Conservation (phyloP, 2,888 invertebrate species). For the Poecilus cupreus region DNA sequence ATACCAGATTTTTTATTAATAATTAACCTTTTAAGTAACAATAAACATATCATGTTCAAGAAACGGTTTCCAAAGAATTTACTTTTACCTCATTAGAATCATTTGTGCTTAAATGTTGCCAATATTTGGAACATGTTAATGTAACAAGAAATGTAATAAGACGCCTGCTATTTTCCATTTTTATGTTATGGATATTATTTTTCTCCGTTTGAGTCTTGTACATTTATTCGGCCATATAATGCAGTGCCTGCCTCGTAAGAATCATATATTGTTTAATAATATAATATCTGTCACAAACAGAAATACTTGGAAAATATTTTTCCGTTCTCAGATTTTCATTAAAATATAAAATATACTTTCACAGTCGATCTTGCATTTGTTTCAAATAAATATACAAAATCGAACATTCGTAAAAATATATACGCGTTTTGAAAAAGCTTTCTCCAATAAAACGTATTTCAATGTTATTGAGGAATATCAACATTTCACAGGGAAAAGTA, state of each 20-base stretch:
- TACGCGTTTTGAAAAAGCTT: constrained; percentile 21
- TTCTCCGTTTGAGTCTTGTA: background rate
- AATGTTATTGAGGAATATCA: background rate
- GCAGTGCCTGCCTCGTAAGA: background rate
- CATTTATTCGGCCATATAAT: background rate
- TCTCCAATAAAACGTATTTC: constrained; percentile 29
- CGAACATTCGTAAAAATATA: constrained; percentile 29
- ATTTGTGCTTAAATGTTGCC: too few species aligned
- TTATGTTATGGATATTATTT: constrained; percentile 9
- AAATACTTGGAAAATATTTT: background rate
- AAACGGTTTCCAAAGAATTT: too few species aligned
- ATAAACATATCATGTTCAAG: too few species aligned
- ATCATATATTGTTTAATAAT: constrained; percentile 19
- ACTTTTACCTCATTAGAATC: too few species aligned
- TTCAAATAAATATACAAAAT: constrained; percentile 14
- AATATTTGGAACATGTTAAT: constrained; percentile 22
- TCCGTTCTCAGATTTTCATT: constrained; percentile 6
- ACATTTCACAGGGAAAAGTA: constrained; percentile 17
- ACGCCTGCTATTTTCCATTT: background rate
- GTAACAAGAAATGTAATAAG: background rate
- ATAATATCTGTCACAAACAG: constrained; percentile 30
- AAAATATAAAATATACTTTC: constrained; percentile 1
- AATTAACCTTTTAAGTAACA: too few species aligned
- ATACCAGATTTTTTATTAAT: too few species aligned
- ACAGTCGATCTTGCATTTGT: background rate